Percentiles rank a stretch among this genome's conserved stretches.
These are phyloP conservation scores for Pelecanus crispus DNA, from an alignment of 2,113 vertebrate genomes.

Conservation along the genomic window DNA sequence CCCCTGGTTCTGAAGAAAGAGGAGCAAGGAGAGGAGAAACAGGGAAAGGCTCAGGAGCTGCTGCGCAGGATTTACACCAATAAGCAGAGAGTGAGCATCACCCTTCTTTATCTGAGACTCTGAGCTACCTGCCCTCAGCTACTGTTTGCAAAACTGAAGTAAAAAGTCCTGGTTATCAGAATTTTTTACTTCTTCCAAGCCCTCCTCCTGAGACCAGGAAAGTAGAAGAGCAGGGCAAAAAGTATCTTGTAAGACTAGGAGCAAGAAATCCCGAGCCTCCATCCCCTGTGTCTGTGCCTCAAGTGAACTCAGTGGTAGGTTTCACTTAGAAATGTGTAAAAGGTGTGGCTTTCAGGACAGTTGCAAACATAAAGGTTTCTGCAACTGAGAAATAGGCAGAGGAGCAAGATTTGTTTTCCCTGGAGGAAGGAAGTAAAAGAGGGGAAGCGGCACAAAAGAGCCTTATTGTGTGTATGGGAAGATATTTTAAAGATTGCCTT, in stretches of 20 bases:
- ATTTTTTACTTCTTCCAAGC: not conserved
- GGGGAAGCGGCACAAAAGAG: not conserved
- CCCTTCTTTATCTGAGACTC: not conserved
- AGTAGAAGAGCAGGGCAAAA: not conserved
- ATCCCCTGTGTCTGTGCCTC: not conserved
- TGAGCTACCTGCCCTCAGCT: not conserved
- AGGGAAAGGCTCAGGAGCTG: conserved; percentile 48
- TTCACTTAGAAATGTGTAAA: not conserved
- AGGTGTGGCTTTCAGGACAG: not conserved
- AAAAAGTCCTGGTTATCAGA: not conserved
- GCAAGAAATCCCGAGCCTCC: not conserved
- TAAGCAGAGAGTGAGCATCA: conserved; percentile 67
- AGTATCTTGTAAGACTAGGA: not conserved
- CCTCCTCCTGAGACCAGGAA: not conserved
- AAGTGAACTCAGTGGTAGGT: not conserved
- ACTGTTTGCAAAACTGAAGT: not conserved
- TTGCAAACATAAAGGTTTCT: not conserved
- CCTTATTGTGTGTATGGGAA: not conserved
- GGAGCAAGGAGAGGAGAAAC: conserved; percentile 57
- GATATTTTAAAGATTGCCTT: not conserved
- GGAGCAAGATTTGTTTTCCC: not conserved
- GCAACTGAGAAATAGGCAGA: not conserved
- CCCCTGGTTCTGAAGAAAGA: conserved; percentile 32
- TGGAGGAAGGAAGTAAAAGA: not conserved
- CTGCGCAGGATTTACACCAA: conserved; percentile 56